Evolutionary conservation across 2,888 invertebrate genomes (phyloP).

Genomic region (Megastigmus dorsalis): DNA sequence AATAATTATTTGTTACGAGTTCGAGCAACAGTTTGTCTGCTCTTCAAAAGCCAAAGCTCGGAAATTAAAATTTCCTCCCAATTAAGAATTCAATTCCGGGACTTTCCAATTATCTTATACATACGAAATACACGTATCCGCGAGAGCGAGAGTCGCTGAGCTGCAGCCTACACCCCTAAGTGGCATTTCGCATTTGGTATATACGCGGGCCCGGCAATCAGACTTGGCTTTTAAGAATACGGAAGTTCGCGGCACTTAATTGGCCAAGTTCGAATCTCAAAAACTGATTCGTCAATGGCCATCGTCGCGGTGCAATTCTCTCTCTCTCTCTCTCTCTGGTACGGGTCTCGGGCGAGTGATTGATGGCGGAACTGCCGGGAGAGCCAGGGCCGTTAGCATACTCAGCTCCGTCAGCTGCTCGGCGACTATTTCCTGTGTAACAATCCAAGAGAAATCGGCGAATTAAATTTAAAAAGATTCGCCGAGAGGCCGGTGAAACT

Average conservation of each 20-base stretch:
- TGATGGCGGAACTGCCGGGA: neutral
- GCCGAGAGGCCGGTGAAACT: neutral
- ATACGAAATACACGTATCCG: neutral
- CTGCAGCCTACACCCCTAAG: too few species aligned
- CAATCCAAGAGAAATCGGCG: conserved; percentile 15
- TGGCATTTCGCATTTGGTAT: too few species aligned
- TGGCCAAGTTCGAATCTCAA: conserved; percentile 16
- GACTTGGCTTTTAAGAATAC: conserved; percentile 2
- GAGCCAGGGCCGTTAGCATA: neutral
- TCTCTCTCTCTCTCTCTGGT: too few species aligned
- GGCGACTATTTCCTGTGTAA: neutral
- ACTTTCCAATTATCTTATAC: neutral
- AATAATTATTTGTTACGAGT: too few species aligned
- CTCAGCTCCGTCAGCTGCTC: neutral
- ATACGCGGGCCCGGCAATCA: neutral
- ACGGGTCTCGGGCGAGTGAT: neutral
- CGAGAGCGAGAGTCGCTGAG: too few species aligned
- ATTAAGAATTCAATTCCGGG: neutral
- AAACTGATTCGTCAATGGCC: conserved; percentile 12
- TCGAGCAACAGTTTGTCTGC: too few species aligned
- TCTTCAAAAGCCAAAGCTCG: too few species aligned
- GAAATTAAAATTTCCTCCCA: too few species aligned
- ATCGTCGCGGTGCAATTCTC: too few species aligned
- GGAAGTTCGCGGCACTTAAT: conserved; percentile 29
- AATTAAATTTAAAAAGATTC: conserved; percentile 8